Percentiles rank a stretch among this genome's conserved stretches.
Conservation (phyloP, 2,888 invertebrate species). For the Norana najaformis region DNA sequence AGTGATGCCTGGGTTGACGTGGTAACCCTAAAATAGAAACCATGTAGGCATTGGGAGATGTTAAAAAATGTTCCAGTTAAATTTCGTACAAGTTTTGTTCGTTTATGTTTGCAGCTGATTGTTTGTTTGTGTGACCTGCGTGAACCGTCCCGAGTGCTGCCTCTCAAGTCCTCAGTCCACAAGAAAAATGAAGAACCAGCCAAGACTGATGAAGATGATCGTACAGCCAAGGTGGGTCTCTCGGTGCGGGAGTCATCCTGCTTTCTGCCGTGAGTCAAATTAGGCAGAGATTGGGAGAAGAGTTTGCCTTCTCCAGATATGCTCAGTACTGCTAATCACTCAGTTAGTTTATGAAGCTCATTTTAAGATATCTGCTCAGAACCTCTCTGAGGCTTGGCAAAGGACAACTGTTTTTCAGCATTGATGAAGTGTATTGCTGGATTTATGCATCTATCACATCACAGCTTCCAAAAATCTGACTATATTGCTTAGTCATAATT, state of each 20-base stretch:
- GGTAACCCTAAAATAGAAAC: not conserved
- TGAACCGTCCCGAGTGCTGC: not conserved
- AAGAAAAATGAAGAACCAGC: not conserved
- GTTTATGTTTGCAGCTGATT: conserved; percentile 33
- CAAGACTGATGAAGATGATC: not conserved
- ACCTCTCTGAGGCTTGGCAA: too few relatives aligned
- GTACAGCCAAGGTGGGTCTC: not conserved
- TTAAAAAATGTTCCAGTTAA: too few relatives aligned
- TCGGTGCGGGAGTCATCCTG: not conserved
- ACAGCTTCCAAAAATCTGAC: not conserved
- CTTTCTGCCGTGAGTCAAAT: not conserved
- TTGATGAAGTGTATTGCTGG: too few relatives aligned
- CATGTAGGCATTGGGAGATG: too few relatives aligned
- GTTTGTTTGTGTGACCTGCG: conserved; percentile 37
- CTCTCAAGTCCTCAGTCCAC: not conserved
- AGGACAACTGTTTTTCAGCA: too few relatives aligned
- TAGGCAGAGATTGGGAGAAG: not conserved
- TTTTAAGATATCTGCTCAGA: not conserved
- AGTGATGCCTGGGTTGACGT: not conserved
- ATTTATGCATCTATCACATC: not conserved
- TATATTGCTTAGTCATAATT: not conserved
- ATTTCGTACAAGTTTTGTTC: too few relatives aligned
- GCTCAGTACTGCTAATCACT: not conserved
- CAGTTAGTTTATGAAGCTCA: not conserved
- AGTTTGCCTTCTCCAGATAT: not conserved